Percentiles rank a stretch among this genome's conserved stretches.
Conservation (phyloP, 2,113 vertebrate species). For the Caretta caretta region DNA sequence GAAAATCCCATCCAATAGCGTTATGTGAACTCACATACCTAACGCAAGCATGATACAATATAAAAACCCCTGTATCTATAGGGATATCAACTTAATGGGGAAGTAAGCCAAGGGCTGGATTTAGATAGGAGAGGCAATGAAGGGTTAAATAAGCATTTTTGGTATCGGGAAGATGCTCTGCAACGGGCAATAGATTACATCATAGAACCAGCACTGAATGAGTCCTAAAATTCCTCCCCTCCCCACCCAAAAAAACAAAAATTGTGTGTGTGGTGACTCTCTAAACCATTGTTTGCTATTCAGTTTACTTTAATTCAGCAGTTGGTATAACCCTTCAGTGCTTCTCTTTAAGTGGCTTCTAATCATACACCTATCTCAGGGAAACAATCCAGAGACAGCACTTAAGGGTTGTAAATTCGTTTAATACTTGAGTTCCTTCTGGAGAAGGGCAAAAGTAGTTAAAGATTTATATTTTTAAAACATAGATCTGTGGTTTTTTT, state of each 20-base stretch:
- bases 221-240: not conserved
- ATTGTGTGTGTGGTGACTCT: fast-evolving
- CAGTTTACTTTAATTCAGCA: not conserved
- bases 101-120: not conserved
- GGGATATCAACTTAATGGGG: not conserved
- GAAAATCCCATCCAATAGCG: not conserved
- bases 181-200: not conserved
- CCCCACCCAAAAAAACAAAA: not conserved
- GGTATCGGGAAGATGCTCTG: not conserved
- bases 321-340: not conserved
- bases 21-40: not conserved
- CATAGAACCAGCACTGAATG: not conserved
- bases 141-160: not conserved
- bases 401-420: not conserved
- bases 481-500: not conserved
- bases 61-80: not conserved
- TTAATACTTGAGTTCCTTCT: not conserved
- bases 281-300: not conserved
- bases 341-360: not conserved
- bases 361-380: slow-evolving; percentile 7
- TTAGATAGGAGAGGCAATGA: not conserved
- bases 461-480: not conserved
- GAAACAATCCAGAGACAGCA: not conserved
- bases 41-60: not conserved
- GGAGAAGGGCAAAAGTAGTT: not conserved